phyloP scores from a whole-genome alignment of 1,140 invertebrate species.

The Aricia agestis region DNA sequence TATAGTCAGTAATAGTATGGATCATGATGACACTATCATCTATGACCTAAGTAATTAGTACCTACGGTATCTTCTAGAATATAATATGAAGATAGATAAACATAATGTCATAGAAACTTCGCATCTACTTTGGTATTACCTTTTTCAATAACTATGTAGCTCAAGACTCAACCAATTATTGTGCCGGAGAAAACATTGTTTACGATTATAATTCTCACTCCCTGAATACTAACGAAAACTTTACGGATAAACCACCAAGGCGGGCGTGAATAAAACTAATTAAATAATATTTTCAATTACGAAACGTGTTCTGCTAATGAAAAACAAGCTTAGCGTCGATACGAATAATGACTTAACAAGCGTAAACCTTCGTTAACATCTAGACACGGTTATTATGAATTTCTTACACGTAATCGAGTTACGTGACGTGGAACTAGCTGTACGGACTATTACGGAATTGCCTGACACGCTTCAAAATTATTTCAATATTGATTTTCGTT shows the following conservation, averaged over 20 bases:
- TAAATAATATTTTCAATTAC: conserved; percentile 6
- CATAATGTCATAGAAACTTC: no score
- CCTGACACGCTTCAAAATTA: conserved; percentile 10
- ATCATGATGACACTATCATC: no score
- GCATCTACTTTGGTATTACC: no score
- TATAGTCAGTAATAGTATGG: no score
- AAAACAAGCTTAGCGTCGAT: conserved; percentile 1
- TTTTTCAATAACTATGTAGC: no score
- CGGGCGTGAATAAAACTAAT: conserved; percentile 2
- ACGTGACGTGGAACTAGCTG: conserved; percentile 9
- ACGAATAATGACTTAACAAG: neutral
- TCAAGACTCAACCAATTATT: no score
- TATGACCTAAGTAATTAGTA: no score
- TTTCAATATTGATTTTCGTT: conserved; percentile 15
- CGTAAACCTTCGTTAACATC: neutral
- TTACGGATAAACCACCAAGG: neutral
- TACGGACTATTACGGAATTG: conserved; percentile 11
- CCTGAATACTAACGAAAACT: neutral
- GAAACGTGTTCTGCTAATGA: conserved; percentile 1
- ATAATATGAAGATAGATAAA: no score
- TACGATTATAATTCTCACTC: no score
- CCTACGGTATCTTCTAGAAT: no score
- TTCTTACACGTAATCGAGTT: conserved; percentile 15
- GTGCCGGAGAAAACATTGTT: no score
- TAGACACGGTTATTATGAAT: conserved; percentile 13